Conservation (phyloP, 1,140 invertebrate species). For the Hormaphis cornu region DNA sequence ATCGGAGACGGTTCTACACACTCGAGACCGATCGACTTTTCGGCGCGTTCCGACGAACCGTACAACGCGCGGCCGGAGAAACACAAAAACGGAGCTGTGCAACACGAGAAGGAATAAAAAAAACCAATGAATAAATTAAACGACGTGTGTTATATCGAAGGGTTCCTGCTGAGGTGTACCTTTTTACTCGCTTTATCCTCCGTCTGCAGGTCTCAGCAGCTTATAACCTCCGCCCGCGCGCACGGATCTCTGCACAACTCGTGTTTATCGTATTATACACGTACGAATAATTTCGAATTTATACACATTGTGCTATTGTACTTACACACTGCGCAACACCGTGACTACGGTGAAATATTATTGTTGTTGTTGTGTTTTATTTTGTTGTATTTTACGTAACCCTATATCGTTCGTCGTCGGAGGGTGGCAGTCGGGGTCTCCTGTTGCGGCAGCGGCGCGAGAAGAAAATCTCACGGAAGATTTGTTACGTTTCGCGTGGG, state of each 20-base stretch:
- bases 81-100: neutral
- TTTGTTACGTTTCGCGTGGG: no score
- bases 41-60: neutral
- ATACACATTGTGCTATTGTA: neutral
- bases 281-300: no score
- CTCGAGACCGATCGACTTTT: slow-evolving; percentile 17
- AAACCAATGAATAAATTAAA: slow-evolving; percentile 29
- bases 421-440: neutral
- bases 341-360: slow-evolving; percentile 26
- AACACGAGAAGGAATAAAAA: neutral
- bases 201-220: neutral
- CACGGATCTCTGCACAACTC: neutral
- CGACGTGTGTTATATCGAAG: neutral
- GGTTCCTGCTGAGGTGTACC: slow-evolving; percentile 19
- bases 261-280: no score
- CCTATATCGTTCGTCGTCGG: neutral
- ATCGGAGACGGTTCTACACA: neutral
- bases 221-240: slow-evolving; percentile 33
- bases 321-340: slow-evolving; percentile 7
- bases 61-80: slow-evolving; percentile 8
- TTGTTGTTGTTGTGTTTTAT: no score
- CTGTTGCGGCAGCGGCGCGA: neutral
- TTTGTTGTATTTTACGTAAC: no score
- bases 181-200: no score
- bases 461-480: neutral